These are phyloP conservation scores for Halcyon leucocephala DNA, from an alignment of 2,797 vertebrate genomes.

Conservation along the genomic window DNA sequence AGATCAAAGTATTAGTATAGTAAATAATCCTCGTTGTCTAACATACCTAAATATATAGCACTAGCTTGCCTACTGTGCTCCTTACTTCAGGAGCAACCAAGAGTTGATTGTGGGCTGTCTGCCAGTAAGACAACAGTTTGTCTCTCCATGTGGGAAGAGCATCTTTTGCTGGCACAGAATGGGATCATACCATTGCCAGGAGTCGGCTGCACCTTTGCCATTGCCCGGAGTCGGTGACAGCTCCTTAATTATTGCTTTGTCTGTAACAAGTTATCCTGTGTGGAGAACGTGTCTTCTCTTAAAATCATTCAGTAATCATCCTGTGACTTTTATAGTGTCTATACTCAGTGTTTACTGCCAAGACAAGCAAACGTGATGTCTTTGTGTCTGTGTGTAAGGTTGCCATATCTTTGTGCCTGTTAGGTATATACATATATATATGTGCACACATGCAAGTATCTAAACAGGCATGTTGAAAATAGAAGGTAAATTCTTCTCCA, in stretches of 20 bases:
- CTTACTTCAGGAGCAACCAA: neutral
- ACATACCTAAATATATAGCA: neutral
- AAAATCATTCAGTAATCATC: neutral
- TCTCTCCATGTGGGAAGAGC: neutral
- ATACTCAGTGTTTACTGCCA: neutral
- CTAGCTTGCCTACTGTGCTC: neutral
- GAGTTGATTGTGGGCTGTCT: conserved; percentile 1
- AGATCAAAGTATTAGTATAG: neutral
- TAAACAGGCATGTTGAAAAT: neutral
- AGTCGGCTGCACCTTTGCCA: neutral
- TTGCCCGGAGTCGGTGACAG: neutral
- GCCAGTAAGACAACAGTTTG: conserved; percentile 12
- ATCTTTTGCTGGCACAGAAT: neutral
- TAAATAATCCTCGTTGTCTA: conserved; percentile 29
- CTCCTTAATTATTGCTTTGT: neutral
- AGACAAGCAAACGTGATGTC: neutral
- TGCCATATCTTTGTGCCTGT: neutral
- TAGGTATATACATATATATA: too few relatives aligned
- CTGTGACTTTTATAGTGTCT: neutral
- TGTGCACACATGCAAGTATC: accelerated
- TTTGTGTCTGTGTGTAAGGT: neutral
- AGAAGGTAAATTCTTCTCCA: neutral
- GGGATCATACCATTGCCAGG: neutral
- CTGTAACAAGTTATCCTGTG: neutral
- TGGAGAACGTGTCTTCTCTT: neutral